Base-by-base conservation (phyloP, 2,888 invertebrate species). In the Calameuta pallipes region DNA sequence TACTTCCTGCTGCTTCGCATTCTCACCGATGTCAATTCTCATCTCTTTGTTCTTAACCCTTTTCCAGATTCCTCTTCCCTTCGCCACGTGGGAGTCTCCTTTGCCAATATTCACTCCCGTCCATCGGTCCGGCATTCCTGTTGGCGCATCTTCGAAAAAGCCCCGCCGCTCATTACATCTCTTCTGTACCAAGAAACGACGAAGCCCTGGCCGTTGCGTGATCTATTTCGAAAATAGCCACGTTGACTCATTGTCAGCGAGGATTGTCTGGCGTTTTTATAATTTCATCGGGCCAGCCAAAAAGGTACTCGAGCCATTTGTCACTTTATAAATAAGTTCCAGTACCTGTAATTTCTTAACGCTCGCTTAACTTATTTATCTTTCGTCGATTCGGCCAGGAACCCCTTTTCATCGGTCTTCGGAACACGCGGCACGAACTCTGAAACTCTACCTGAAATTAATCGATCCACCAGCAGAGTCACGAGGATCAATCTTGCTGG, bases 1-100 rank as follows among this genome's bases (percentile, higher is more conserved):
- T 83, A 82, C 82, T 85, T 83, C 82, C 82, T 82, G 83, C 76
- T 71, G 75, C 74, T 69, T 69, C 69, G 68, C 71, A 56, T 56
- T 56, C 15, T 23, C 56, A 6, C 23, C 56, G 6, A 23, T 56
- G 15, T 56, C 15, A 56, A 9, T 23, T 6, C 9, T 23, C 56
- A 1, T 15, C 56, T 23, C 23, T 56, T 56, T 56, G 23, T 56
- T 23, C 56, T 56, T 56, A 0, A 2, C 9, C 1, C 56, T 56
- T 56, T 56, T 23, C 15, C 56, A 23, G 23, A 23, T 56, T 23
- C 9, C 6, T 6, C 23, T 6, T 56, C 56, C 23, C 23, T 0
- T 9, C 9, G 23, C 56, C 56, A 56, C 56, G 56, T 56, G 56
- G 56, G 15, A 1, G 12, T 12, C 4, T 12, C 56, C 6, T 0